These are phyloP conservation scores for Pteronura brasiliensis DNA, from an alignment of 2,113 vertebrate genomes.

Conservation along the genomic window DNA sequence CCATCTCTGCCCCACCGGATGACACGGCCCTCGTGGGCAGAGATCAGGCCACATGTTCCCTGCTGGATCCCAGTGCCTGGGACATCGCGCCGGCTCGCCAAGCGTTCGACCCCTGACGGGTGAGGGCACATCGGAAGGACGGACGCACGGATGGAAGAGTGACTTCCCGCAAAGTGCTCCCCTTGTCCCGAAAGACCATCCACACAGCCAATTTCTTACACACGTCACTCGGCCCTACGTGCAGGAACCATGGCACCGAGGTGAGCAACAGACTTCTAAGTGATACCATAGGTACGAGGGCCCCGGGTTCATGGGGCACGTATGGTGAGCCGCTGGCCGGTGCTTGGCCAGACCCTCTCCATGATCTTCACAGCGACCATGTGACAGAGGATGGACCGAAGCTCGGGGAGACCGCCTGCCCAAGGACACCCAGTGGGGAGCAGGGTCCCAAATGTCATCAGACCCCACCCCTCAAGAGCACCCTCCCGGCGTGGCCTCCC, in stretches of 20 bases:
- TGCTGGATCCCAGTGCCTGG: not conserved
- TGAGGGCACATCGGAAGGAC: fast-evolving
- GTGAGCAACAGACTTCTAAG: too few relatives aligned
- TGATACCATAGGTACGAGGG: fast-evolving
- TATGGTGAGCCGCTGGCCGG: not conserved
- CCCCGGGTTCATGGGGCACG: fast-evolving
- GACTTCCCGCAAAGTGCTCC: not conserved
- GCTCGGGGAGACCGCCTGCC: not conserved
- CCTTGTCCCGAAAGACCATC: not conserved
- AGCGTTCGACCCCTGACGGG: fast-evolving
- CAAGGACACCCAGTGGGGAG: not conserved
- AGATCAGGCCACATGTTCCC: not conserved
- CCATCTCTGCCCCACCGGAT: fast-evolving
- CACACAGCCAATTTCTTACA: fast-evolving
- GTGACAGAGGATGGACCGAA: fast-evolving
- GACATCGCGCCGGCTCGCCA: fast-evolving
- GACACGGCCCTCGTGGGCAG: fast-evolving
- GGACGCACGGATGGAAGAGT: not conserved
- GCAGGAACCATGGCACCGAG: not conserved
- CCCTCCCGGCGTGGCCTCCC: not conserved
- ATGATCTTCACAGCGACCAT: not conserved
- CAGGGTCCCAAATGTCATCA: fast-evolving
- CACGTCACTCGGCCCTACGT: fast-evolving
- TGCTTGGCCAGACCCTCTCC: fast-evolving
- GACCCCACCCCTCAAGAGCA: fast-evolving